These are phyloP conservation scores for Calameuta filiformis DNA, from an alignment of 2,888 invertebrate species.

Conservation along the genomic window DNA sequence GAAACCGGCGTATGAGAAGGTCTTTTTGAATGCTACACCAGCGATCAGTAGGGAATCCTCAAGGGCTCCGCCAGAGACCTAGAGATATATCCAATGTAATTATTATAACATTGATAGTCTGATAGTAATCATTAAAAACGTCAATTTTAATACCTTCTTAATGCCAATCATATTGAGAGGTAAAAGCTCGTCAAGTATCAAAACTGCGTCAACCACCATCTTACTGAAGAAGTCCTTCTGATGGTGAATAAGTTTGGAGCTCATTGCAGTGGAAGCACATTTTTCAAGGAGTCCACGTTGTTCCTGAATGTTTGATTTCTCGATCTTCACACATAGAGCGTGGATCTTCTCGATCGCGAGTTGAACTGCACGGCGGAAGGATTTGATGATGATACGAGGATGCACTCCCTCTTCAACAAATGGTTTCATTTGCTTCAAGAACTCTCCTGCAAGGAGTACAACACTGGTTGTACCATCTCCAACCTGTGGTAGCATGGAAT, in stretches of 20 bases:
- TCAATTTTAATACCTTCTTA: slow-evolving; percentile 79
- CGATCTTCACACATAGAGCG: slow-evolving; percentile 84
- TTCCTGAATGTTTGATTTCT: slow-evolving; percentile 72
- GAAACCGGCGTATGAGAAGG: slow-evolving; percentile 99
- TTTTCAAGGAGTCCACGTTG: slow-evolving; percentile 79
- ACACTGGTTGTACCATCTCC: slow-evolving; percentile 99
- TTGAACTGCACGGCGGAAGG: slow-evolving; percentile 86
- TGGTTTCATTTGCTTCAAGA: slow-evolving; percentile 92
- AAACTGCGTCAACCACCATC: slow-evolving; percentile 98
- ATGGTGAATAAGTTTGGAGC: slow-evolving; percentile 95
- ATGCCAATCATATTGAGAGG: slow-evolving; percentile 99
- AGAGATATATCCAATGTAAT: slow-evolving; percentile 22
- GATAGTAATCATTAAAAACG: not conserved
- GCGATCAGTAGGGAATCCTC: slow-evolving; percentile 91
- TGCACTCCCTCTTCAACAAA: slow-evolving; percentile 98
- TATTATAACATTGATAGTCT: slow-evolving; percentile 1
- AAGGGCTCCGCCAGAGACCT: slow-evolving; percentile 78
- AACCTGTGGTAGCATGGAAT: slow-evolving; percentile 71
- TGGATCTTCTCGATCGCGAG: slow-evolving; percentile 86
- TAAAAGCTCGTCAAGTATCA: slow-evolving; percentile 87
- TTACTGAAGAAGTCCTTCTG: slow-evolving; percentile 96
- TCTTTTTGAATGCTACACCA: slow-evolving; percentile 99
- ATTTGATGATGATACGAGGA: slow-evolving; percentile 91
- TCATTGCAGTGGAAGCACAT: slow-evolving; percentile 97
- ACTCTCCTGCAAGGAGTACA: slow-evolving; percentile 94